Conservation (phyloP, 1,140 invertebrate genomes). For the Fopius arisanus region DNA sequence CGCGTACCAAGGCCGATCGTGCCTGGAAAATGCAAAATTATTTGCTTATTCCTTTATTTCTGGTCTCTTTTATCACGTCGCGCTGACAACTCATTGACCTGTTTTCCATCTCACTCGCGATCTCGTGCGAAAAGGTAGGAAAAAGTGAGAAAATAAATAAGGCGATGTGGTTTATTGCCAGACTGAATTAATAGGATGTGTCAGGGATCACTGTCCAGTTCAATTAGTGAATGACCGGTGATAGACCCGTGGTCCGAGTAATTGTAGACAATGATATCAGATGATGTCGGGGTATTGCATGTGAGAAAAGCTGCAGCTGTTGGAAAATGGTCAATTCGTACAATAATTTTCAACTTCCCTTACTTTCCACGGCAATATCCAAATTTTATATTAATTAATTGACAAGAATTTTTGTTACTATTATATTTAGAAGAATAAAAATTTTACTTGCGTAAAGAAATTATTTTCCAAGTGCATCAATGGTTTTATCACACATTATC, state of each 20-base stretch:
- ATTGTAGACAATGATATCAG: background rate
- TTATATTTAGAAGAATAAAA: too few relatives aligned
- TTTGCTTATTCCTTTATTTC: slow-evolving; percentile 22
- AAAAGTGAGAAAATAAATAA: background rate
- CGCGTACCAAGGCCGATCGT: slow-evolving; percentile 36
- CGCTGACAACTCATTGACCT: background rate
- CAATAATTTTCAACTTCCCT: too few relatives aligned
- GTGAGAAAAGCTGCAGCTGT: too few relatives aligned
- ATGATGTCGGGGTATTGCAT: background rate
- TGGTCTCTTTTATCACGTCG: background rate
- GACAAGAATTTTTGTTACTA: too few relatives aligned
- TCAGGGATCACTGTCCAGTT: slow-evolving; percentile 20
- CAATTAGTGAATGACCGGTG: slow-evolving; percentile 28
- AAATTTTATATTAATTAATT: too few relatives aligned
- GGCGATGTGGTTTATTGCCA: background rate
- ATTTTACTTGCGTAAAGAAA: too few relatives aligned
- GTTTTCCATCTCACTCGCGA: slow-evolving; percentile 2
- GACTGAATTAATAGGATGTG: background rate
- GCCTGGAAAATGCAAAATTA: slow-evolving; percentile 18
- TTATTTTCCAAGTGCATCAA: too few relatives aligned
- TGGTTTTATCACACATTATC: too few relatives aligned
- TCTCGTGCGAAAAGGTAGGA: background rate
- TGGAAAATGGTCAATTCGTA: too few relatives aligned
- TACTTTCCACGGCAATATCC: too few relatives aligned
- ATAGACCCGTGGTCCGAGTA: background rate